Conservation (phyloP, 2,113 vertebrate species). For the Microtus montanus region DNA sequence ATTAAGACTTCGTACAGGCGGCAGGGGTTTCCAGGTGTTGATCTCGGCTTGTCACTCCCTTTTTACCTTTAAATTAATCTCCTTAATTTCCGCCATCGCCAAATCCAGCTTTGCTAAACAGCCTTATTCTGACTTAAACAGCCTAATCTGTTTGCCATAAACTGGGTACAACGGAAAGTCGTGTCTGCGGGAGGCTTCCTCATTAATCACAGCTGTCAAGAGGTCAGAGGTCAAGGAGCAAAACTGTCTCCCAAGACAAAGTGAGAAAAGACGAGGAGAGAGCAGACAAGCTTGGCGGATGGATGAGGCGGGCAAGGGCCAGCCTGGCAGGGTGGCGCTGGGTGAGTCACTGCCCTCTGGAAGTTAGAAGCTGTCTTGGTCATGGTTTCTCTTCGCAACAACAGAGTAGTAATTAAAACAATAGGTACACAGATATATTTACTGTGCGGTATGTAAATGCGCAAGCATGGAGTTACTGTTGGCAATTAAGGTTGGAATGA, state of each 20-base stretch:
- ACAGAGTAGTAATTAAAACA: neutral
- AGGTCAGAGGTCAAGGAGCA: conserved; percentile 76
- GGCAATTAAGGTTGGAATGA: neutral
- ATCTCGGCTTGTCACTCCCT: conserved; percentile 73
- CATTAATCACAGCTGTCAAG: conserved; percentile 77
- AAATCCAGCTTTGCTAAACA: conserved; percentile 75
- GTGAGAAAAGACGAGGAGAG: neutral
- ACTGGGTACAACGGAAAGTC: conserved; percentile 70
- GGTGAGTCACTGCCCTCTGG: neutral
- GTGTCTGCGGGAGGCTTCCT: conserved; percentile 54
- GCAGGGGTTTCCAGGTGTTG: conserved; percentile 74
- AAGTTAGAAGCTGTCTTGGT: neutral
- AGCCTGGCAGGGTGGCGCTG: neutral
- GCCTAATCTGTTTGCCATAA: conserved; percentile 75
- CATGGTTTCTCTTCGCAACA: neutral
- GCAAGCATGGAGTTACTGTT: neutral
- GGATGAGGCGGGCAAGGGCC: too few species aligned
- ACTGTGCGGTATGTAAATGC: neutral
- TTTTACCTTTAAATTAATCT: conserved; percentile 78
- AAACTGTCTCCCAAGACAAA: conserved; percentile 68
- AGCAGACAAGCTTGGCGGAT: neutral
- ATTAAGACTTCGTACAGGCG: conserved; percentile 70
- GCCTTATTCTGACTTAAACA: conserved; percentile 78
- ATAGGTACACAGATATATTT: neutral
- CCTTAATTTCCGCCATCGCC: conserved; percentile 77